Evolutionary conservation across 2,113 vertebrate species (phyloP).

Genomic region (Anolis carolinensis): DNA sequence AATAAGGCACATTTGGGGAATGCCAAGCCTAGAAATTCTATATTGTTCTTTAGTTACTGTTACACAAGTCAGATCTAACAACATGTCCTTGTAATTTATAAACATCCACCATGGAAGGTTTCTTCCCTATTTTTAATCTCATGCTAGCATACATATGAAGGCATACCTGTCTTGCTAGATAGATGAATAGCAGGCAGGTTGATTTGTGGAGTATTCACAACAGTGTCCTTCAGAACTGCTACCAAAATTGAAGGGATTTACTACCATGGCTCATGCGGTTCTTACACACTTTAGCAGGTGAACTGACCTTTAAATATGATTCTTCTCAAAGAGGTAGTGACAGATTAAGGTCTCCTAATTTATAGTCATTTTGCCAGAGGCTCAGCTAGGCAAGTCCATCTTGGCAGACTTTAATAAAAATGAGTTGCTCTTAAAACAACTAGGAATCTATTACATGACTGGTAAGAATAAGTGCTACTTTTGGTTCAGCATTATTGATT

Average conservation of each 20-base stretch:
- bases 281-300: not conserved
- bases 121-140: conserved; percentile 44
- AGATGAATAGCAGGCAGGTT: conserved; percentile 34
- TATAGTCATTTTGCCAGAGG: not conserved
- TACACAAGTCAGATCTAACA: not conserved
- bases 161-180: conserved; percentile 26
- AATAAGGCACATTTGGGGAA: not conserved
- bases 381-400: not conserved
- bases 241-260: not conserved
- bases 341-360: not conserved
- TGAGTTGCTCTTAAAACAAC: not conserved
- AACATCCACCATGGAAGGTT: conserved; percentile 25
- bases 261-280: not conserved
- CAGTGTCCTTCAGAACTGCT: conserved; percentile 29
- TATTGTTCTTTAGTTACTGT: not conserved
- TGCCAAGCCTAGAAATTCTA: not conserved
- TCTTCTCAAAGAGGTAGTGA: conserved; percentile 24
- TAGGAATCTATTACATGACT: not conserved
- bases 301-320: not conserved
- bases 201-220: conserved; percentile 30
- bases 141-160: conserved; percentile 7
- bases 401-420: not conserved
- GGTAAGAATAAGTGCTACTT: too few species aligned
- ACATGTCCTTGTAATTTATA: conserved; percentile 30
- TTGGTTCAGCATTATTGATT: not conserved